phyloP scores from a whole-genome alignment of 2,113 vertebrate species.

The Cheirogaleus medius region DNA sequence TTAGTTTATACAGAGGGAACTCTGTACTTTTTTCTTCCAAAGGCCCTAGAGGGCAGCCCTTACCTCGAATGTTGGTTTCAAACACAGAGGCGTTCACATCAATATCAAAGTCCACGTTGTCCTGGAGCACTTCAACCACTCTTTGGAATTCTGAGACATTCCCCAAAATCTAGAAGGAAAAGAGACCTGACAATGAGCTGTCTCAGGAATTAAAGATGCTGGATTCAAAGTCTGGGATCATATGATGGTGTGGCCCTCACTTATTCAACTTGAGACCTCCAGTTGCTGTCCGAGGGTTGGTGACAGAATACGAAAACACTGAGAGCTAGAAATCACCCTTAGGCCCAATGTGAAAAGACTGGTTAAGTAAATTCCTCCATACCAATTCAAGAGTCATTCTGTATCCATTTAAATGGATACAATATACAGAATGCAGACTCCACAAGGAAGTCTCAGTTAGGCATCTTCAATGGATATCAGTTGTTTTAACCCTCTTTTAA shows the following conservation, averaged over 20 bases:
- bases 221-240: background rate
- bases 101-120: constrained; percentile 95
- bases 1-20: background rate
- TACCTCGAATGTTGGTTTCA: constrained; percentile 99
- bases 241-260: background rate
- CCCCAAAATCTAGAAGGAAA: constrained; percentile 91
- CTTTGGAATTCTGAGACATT: constrained; percentile 96
- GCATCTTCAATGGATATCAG: background rate
- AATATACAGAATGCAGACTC: background rate
- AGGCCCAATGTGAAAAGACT: background rate
- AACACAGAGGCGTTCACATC: constrained; percentile 99
- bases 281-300: background rate
- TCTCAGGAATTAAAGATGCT: background rate
- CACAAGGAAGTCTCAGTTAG: background rate
- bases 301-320: background rate
- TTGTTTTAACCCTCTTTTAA: background rate
- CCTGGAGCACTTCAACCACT: constrained; percentile 93
- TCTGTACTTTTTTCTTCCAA: background rate
- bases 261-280: background rate
- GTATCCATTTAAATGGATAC: background rate
- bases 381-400: background rate
- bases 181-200: background rate
- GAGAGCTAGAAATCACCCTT: background rate
- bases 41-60: constrained; percentile 49
- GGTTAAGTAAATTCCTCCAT: background rate